Evolutionary conservation across 92 coral and sea anemone species (phyloP).

Genomic region (Palythoa grandiflora): DNA sequence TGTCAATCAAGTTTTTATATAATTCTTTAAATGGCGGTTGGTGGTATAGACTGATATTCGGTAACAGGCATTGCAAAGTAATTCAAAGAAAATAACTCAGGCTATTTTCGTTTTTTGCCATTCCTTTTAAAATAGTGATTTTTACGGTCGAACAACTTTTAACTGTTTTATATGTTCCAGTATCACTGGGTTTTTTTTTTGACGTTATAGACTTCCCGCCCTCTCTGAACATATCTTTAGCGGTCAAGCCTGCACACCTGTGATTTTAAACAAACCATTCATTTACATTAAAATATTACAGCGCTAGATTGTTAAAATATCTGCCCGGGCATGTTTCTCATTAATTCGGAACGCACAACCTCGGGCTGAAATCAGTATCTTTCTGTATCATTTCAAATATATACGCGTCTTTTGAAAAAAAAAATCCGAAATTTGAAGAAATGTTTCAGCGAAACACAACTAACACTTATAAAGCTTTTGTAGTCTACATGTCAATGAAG

Average conservation of each 20-base stretch:
- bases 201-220: no score
- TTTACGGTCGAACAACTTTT: background rate
- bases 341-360: background rate
- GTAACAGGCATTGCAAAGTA: background rate
- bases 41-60: background rate
- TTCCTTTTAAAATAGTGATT: background rate
- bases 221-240: background rate
- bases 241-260: constrained; percentile 34
- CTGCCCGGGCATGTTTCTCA: constrained; percentile 33
- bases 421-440: background rate
- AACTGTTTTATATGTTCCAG: no score
- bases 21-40: background rate
- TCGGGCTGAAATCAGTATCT: background rate
- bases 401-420: background rate
- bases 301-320: constrained; percentile 29
- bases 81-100: background rate
- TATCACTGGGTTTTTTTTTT: no score
- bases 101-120: background rate
- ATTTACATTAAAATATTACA: constrained; percentile 26
- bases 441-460: background rate
- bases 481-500: constrained; percentile 18
- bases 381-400: background rate
- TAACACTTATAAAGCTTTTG: background rate
- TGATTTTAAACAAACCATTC: constrained; percentile 20
- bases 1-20: background rate